Conservation (phyloP, 2,888 invertebrate genomes). For the Imbricaverruca yamaguchii region DNA sequence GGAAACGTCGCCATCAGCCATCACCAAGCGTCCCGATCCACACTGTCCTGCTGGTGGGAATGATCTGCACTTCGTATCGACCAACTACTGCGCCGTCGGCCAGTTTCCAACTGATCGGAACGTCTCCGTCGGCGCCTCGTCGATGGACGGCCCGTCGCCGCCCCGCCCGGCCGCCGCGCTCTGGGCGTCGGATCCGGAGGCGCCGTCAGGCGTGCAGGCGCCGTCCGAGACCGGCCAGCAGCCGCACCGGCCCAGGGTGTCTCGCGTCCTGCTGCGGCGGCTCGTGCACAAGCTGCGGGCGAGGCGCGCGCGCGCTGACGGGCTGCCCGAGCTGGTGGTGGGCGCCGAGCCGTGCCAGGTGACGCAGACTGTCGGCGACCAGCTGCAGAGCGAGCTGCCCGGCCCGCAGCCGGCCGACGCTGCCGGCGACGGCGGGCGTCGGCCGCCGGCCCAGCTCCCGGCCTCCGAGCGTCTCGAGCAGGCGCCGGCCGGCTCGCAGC, state of each 20-base stretch:
- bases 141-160: not conserved
- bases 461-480: no score
- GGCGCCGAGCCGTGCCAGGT: not conserved
- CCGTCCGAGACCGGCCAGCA: not conserved
- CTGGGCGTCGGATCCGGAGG: not conserved
- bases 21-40: no score
- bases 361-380: no score
- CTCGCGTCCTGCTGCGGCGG: not conserved
- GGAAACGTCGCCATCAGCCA: not conserved
- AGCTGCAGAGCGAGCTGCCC: no score
- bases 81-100: no score
- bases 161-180: not conserved
- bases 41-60: no score
- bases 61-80: no score
- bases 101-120: no score
- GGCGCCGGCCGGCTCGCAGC: no score
- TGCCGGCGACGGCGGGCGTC: no score
- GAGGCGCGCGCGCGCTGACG: not conserved
- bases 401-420: not conserved
- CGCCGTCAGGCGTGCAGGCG: not conserved
- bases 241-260: not conserved
- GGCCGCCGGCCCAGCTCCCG: no score
- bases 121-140: not conserved
- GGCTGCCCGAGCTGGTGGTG: not conserved
- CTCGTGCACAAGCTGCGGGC: not conserved